A percentile compares a stretch with the other conserved stretches of the same genome.
These are phyloP conservation scores for Drosophila hamatofila DNA, from an alignment of 2,888 invertebrate genomes.

Conservation along the genomic window DNA sequence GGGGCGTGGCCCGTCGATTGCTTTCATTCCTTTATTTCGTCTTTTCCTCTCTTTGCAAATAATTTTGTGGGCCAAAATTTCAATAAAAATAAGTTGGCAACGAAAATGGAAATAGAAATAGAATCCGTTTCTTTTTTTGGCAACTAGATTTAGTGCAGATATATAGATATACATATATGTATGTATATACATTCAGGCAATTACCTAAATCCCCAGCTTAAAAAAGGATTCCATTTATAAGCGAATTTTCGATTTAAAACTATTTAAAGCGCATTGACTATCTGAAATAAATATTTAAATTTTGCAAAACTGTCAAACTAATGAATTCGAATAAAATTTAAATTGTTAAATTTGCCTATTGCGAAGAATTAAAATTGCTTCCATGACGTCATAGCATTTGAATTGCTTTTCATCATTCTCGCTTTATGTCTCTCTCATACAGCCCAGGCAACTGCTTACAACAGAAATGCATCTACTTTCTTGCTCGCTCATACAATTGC, in stretches of 20 bases:
- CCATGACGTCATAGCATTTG: background rate
- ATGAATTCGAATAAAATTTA: background rate
- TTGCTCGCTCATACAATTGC: background rate
- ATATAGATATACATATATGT: background rate
- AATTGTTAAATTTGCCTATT: background rate
- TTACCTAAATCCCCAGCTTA: conserved; percentile 7
- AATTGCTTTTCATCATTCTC: background rate
- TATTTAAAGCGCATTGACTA: background rate
- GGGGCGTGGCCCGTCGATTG: conserved; percentile 15
- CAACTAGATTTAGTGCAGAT: conserved; percentile 10
- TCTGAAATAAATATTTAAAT: conserved; percentile 3
- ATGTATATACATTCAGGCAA: background rate
- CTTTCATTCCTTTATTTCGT: conserved; percentile 1
- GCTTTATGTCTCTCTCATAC: background rate
- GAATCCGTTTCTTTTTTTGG: conserved; percentile 22
- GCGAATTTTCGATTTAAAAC: background rate
- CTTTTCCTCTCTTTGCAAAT: conserved; percentile 33
- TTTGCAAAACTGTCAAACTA: conserved; percentile 4
- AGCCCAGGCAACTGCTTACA: background rate
- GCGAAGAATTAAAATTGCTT: background rate
- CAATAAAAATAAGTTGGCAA: conserved; percentile 50
- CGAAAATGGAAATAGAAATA: conserved; percentile 23
- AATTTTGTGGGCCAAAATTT: conserved; percentile 61
- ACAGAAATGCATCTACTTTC: background rate
- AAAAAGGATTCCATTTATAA: background rate